A percentile compares a stretch with the other conserved stretches of the same genome.
Evolutionary conservation across 2,113 vertebrate species (phyloP).

Genomic region (Dasyornis broadbenti): DNA sequence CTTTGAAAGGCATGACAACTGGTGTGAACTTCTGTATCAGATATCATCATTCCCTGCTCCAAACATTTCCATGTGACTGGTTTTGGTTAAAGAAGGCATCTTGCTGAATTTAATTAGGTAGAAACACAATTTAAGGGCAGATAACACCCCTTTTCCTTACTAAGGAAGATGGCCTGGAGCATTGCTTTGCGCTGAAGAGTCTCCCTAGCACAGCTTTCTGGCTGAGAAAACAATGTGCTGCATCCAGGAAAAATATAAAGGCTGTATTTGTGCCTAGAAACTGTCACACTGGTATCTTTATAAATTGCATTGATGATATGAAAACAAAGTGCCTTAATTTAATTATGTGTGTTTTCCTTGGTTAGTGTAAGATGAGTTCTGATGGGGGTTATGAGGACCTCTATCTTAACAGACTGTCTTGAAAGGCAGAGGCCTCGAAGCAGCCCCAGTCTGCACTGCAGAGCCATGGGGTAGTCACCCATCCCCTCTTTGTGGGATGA

Average conservation of each 20-base stretch:
- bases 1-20: constrained; percentile 33
- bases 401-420: constrained; percentile 28
- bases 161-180: constrained; percentile 58
- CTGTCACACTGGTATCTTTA: constrained; percentile 72
- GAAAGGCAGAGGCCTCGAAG: background rate
- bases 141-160: constrained; percentile 38
- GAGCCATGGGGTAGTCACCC: background rate
- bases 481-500: fast-evolving
- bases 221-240: constrained; percentile 70
- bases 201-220: constrained; percentile 62
- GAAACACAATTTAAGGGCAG: constrained; percentile 57
- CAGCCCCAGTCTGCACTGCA: background rate
- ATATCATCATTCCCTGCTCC: background rate
- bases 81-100: constrained; percentile 33
- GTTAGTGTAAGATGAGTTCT: constrained; percentile 46
- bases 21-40: constrained; percentile 29
- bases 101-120: constrained; percentile 69
- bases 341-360: constrained; percentile 64
- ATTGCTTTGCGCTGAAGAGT: constrained; percentile 29
- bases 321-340: constrained; percentile 69
- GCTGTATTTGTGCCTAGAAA: constrained; percentile 70
- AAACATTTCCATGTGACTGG: constrained; percentile 54
- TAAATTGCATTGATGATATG: constrained; percentile 64
- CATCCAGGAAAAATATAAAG: constrained; percentile 73
- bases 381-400: background rate